Evolutionary conservation across 1,140 invertebrate genomes (phyloP), one percentile per base, ranked within the genome.

Genomic region (Colletes gigas): DNA sequence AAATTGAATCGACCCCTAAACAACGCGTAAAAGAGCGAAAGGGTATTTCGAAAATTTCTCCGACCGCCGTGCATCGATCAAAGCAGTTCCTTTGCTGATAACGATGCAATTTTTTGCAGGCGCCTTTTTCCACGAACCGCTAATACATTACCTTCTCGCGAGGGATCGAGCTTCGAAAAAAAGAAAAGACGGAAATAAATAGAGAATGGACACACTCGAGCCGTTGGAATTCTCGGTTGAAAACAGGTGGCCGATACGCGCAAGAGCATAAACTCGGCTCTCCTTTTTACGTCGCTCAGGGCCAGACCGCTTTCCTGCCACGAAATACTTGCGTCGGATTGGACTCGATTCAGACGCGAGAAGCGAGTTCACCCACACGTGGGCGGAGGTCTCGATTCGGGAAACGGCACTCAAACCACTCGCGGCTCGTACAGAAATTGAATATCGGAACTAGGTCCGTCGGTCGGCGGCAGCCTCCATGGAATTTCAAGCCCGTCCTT

Each of bases 361-460:
- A 75, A 70, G 21, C n/a, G 50, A 69, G 65, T 62, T 66, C 50
- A 17, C 41, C 73, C 55, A 21, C 65, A 60, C n/a, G 81, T 21
- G 52, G 59, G 62, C 60, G 8, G 50, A 12, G 70, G 39, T 83
- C 57, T 68, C 78, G 69, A 55, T 81, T 62, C 62, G 52, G 52
- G 52, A 39, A 82, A 66, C 52, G 55, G 47, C 47, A 8, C n/a
- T 52, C 41, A 41, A 59, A 41, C 55, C 55, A 30, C 7, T 30
- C 30, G 68, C 41, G 41, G 17, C 52, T 69, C 72, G 57, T 39
- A 54, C 8, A 57, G 78, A 81, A 84, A 85, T 78, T 73, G 78
- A 84, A 85, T 85, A 78, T 85, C 78, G 41, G 68, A 19, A 65
- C 19, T 12, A 44, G 55, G 47, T 72, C 59, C 73, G 62, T 79